phyloP scores from a whole-genome alignment of 2,113 vertebrate species.

The Merops nubicus region DNA sequence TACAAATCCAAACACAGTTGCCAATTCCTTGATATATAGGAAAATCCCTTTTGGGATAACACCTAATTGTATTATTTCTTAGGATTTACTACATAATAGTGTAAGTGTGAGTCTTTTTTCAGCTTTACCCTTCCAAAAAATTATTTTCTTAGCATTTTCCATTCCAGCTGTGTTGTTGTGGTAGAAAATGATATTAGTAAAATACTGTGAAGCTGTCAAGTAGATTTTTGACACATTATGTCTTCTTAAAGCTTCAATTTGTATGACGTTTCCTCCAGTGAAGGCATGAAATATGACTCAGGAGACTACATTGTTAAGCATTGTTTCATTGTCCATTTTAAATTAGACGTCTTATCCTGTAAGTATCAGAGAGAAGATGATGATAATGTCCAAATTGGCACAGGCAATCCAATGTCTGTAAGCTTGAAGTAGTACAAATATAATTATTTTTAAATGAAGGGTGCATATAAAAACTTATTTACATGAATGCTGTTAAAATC shows the following conservation, averaged over 20 bases:
- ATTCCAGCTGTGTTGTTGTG: not conserved
- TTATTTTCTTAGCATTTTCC: not conserved
- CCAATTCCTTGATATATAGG: not conserved
- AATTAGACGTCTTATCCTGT: not conserved
- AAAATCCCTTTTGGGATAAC: not conserved
- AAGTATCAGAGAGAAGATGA: not conserved
- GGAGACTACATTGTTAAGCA: not conserved
- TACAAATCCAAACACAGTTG: not conserved
- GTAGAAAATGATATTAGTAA: not conserved
- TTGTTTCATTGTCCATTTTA: not conserved
- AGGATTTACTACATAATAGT: not conserved
- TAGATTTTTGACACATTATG: rapidly evolving
- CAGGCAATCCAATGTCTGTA: not conserved
- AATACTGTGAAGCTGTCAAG: not conserved
- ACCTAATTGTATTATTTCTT: not conserved
- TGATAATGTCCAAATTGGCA: not conserved
- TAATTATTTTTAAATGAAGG: not conserved
- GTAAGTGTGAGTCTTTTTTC: not conserved
- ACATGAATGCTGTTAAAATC: not conserved
- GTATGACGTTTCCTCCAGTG: not conserved
- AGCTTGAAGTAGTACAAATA: not conserved
- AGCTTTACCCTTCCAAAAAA: not conserved
- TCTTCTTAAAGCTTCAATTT: not conserved
- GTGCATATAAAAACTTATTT: not conserved
- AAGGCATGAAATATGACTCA: not conserved